Evolutionary conservation across 2,888 invertebrate species (phyloP).

Genomic region (Melinaea menophilus): DNA sequence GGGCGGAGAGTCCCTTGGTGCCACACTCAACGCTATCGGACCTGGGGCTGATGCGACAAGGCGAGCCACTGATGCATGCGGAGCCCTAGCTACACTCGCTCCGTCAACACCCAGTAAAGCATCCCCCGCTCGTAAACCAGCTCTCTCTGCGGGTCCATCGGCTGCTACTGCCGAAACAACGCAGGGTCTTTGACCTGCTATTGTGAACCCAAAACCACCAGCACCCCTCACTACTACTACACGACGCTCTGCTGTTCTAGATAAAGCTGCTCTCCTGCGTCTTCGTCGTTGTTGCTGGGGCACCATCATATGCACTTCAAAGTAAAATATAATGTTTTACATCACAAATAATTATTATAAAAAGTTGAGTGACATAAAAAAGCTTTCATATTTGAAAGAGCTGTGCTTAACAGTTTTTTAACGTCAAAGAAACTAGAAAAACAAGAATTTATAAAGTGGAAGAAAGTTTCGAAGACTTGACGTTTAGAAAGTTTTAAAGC

Average conservation of each 20-base stretch:
- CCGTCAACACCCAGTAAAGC: constrained; percentile 95
- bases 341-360: constrained; percentile 6
- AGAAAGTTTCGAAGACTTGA: constrained; percentile 68
- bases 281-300: constrained; percentile 71
- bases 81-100: constrained; percentile 92
- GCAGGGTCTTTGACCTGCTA: constrained; percentile 97
- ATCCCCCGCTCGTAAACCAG: constrained; percentile 94
- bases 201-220: constrained; percentile 98
- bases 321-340: constrained; percentile 12
- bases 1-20: constrained; percentile 72
- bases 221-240: constrained; percentile 91
- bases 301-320: constrained; percentile 54
- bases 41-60: constrained; percentile 93
- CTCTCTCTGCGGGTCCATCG: constrained; percentile 90
- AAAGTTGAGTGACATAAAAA: constrained; percentile 14
- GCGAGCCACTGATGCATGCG: constrained; percentile 95
- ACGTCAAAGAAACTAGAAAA: constrained; percentile 60
- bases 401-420: constrained; percentile 19
- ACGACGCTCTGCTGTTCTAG: constrained; percentile 82
- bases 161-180: constrained; percentile 95
- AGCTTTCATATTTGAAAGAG: constrained; percentile 12
- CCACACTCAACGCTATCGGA: constrained; percentile 89
- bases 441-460: constrained; percentile 53
- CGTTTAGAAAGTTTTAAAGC: constrained; percentile 64
- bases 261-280: constrained; percentile 61